phyloP scores from a whole-genome alignment of 2,797 vertebrate species.

The Falco novaeseelandiae region DNA sequence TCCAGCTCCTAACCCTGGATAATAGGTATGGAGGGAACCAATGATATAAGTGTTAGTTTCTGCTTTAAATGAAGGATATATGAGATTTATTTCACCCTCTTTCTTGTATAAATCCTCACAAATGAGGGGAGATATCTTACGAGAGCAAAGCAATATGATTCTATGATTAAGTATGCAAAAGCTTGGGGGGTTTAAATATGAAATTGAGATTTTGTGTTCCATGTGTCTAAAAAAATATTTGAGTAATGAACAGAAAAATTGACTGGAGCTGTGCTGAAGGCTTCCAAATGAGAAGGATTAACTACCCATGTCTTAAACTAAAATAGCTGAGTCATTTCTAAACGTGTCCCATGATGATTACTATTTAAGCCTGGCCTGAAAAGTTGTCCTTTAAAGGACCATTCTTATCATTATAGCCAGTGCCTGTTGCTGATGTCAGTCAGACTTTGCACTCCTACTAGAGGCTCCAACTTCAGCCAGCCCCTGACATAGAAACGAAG shows the following conservation, averaged over 20 bases:
- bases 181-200: neutral
- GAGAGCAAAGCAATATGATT: neutral
- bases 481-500: accelerated
- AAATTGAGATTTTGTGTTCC: slow-evolving; percentile 23
- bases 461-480: neutral
- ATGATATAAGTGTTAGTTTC: neutral
- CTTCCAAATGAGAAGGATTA: slow-evolving; percentile 17
- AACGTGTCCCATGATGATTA: neutral
- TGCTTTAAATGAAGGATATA: neutral
- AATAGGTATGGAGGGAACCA: accelerated
- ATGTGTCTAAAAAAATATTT: neutral
- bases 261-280: neutral
- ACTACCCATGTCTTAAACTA: neutral
- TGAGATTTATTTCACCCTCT: neutral
- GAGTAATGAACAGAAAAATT: slow-evolving; percentile 44
- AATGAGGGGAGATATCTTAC: neutral
- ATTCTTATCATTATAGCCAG: neutral
- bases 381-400: neutral
- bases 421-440: neutral
- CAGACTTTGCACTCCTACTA: accelerated
- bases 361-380: neutral
- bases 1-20: neutral
- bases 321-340: neutral
- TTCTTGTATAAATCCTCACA: neutral
- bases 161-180: neutral